Evolutionary conservation across 2,797 vertebrate species (phyloP).

Genomic region (Trachops cirrhosus): DNA sequence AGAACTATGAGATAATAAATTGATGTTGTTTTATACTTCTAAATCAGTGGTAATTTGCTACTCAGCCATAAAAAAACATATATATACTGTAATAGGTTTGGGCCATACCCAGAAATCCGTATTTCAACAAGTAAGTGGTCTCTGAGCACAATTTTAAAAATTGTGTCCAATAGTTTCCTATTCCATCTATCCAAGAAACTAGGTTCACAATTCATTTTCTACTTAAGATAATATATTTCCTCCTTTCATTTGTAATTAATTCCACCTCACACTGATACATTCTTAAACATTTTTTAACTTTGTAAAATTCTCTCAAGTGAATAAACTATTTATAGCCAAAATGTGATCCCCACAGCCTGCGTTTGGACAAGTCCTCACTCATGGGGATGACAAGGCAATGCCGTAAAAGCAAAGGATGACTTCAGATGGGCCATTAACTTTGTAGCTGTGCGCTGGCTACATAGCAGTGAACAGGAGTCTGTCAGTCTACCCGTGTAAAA

Average conservation of each 20-base stretch:
- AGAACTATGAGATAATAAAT: not conserved
- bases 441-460: not conserved
- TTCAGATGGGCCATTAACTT: not conserved
- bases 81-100: not conserved
- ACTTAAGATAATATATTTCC: not conserved
- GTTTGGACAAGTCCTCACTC: not conserved
- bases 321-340: not conserved
- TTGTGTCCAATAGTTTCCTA: not conserved
- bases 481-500: not conserved
- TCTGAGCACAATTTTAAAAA: conserved; percentile 11
- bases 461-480: not conserved
- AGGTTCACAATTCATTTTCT: conserved; percentile 25
- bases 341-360: not conserved
- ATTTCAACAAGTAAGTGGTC: not conserved
- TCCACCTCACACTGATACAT: not conserved
- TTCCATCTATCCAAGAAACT: not conserved
- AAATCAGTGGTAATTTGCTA: not conserved
- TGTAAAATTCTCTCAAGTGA: conserved; percentile 7
- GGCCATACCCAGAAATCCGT: not conserved
- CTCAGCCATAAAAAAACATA: not conserved
- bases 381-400: not conserved
- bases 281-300: not conserved
- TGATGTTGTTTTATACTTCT: not conserved
- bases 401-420: not conserved
- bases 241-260: conserved; percentile 37